Conservation (phyloP, 2,113 vertebrate genomes). For the Nerophis ophidion region DNA sequence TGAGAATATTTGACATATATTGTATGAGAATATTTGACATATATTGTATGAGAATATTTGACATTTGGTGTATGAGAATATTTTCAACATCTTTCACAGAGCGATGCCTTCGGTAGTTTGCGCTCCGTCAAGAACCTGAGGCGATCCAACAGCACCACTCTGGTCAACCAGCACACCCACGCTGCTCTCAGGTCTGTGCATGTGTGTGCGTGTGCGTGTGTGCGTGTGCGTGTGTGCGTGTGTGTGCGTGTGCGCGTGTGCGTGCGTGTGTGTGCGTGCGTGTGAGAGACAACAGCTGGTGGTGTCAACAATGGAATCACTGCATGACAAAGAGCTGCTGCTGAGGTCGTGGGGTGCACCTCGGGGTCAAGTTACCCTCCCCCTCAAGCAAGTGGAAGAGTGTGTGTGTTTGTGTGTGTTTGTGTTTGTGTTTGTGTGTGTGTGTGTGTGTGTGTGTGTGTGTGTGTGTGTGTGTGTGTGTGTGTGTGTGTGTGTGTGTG, state of each 20-base stretch:
- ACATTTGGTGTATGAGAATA: too few relatives aligned
- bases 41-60: too few relatives aligned
- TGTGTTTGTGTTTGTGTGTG: neutral
- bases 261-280: too few relatives aligned
- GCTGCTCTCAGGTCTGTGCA: constrained; percentile 65
- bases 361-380: constrained; percentile 14
- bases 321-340: constrained; percentile 32
- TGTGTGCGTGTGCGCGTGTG: too few relatives aligned
- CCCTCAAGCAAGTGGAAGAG: too few relatives aligned
- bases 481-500: too few relatives aligned
- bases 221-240: too few relatives aligned
- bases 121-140: constrained; percentile 88
- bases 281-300: constrained; percentile 49
- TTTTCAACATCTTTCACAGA: constrained; percentile 58
- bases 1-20: too few relatives aligned
- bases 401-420: neutral
- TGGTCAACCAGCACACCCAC: constrained; percentile 77
- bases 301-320: neutral
- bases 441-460: constrained; percentile 3
- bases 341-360: constrained; percentile 27
- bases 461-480: neutral
- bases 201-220: too few relatives aligned
- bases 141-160: constrained; percentile 86
- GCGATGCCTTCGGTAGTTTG: constrained; percentile 60
- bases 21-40: too few relatives aligned